Conservation (phyloP, 2,888 invertebrate genomes). For the Drosophila testacea region DNA sequence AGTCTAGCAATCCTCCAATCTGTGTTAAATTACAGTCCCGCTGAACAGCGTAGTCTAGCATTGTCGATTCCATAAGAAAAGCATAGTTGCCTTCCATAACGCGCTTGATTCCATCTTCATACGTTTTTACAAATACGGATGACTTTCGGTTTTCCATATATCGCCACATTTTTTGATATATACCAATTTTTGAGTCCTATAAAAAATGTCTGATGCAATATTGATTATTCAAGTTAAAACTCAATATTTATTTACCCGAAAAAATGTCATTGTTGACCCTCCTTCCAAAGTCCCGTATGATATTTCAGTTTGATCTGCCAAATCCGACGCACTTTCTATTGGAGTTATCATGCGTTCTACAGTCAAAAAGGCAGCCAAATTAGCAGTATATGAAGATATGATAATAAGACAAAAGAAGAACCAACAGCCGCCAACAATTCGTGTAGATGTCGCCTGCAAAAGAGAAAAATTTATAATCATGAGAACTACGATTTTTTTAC, state of each 20-base stretch:
- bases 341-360: conserved; percentile 98
- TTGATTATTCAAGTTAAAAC: not conserved
- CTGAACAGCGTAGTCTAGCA: conserved; percentile 98
- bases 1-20: conserved; percentile 90
- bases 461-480: not conserved
- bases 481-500: no score
- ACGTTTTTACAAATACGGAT: conserved; percentile 94
- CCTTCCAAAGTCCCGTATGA: conserved; percentile 97
- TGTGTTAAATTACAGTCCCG: conserved; percentile 98
- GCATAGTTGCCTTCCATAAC: conserved; percentile 97
- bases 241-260: conserved; percentile 88
- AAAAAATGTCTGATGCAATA: conserved; percentile 19
- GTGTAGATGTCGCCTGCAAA: conserved; percentile 93
- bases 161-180: conserved; percentile 97
- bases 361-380: conserved; percentile 97
- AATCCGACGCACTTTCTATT: conserved; percentile 97
- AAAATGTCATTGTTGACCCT: conserved; percentile 99
- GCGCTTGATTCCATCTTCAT: conserved; percentile 95
- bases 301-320: conserved; percentile 96
- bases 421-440: conserved; percentile 99
- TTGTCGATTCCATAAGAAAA: conserved; percentile 99
- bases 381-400: conserved; percentile 98
- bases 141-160: conserved; percentile 94
- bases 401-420: conserved; percentile 99
- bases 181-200: conserved; percentile 95